Evolutionary conservation across 2,888 invertebrate genomes (phyloP).

Genomic region (Cephus nigrinus): DNA sequence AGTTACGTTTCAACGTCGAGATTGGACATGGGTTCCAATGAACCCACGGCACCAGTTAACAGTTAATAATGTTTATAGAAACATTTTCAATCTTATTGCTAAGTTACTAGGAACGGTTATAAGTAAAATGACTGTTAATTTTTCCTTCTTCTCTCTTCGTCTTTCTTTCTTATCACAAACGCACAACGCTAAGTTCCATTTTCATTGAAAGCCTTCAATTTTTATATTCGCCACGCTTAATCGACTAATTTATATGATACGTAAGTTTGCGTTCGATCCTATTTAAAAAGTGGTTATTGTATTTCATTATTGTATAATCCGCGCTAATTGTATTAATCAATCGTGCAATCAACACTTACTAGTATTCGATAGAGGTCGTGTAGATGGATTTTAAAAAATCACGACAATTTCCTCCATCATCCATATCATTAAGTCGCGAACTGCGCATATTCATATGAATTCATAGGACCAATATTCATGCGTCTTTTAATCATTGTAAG

Average conservation of each 20-base stretch:
- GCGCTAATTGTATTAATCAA: constrained; percentile 16
- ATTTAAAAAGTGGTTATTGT: not conserved
- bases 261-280: not conserved
- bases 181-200: not conserved
- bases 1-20: too few species aligned
- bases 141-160: not conserved
- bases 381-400: not conserved
- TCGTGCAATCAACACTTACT: not conserved
- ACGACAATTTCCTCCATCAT: not conserved
- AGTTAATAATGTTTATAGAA: not conserved
- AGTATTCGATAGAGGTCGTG: not conserved
- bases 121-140: not conserved
- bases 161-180: not conserved
- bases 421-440: not conserved
- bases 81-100: not conserved
- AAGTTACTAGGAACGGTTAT: not conserved
- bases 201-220: not conserved
- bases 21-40: too few species aligned
- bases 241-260: not conserved
- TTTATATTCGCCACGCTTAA: not conserved
- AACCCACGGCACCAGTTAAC: too few species aligned
- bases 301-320: not conserved
- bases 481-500: not conserved
- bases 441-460: constrained; percentile 19
- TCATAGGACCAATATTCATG: constrained; percentile 38